A percentile compares a stretch with the other conserved stretches of the same genome.
Evolutionary conservation across 2,888 invertebrate genomes (phyloP).

Genomic region (Idaea straminata): DNA sequence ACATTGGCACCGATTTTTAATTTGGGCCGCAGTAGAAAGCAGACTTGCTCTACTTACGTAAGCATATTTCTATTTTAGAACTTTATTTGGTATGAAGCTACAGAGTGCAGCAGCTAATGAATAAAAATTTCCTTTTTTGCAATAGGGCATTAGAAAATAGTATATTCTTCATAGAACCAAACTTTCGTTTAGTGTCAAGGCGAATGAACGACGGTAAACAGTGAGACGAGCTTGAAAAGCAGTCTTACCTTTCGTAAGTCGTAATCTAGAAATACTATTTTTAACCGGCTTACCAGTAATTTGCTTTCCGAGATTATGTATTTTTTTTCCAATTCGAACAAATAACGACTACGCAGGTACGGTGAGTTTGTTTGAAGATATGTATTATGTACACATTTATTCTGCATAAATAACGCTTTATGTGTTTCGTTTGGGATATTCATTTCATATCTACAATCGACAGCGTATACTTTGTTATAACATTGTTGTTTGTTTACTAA

Average conservation of each 20-base stretch:
- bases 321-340: not conserved
- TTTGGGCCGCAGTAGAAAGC: no score
- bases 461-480: conserved; percentile 12
- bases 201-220: not conserved
- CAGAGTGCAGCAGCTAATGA: no score
- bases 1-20: no score
- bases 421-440: conserved; percentile 15
- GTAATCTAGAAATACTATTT: not conserved
- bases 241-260: not conserved
- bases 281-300: not conserved
- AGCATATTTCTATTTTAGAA: no score
- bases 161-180: no score
- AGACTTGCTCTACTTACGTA: no score
- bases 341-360: not conserved
- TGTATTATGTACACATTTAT: conserved; percentile 3
- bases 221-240: not conserved
- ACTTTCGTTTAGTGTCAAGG: no score
- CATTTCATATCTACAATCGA: conserved; percentile 13
- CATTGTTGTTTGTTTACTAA: conserved; percentile 27
- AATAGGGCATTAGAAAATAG: no score
- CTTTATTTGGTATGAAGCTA: no score
- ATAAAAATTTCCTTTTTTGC: no score
- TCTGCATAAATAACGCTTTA: conserved; percentile 11
- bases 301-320: not conserved
- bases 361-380: no score